These are phyloP conservation scores for Delia radicum DNA, from an alignment of 1,140 invertebrate genomes.

Conservation along the genomic window DNA sequence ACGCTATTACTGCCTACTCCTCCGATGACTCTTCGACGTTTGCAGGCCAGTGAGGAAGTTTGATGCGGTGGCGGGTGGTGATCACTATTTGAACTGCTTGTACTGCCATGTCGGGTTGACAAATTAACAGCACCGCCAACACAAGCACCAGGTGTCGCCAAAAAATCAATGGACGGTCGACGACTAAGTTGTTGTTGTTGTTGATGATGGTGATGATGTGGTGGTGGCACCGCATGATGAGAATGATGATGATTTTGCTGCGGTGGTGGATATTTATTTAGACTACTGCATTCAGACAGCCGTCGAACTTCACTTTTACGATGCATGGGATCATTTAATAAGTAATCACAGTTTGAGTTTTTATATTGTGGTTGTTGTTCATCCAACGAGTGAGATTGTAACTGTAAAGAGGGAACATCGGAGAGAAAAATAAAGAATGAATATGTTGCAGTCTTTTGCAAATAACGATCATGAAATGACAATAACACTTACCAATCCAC, in stretches of 20 bases:
- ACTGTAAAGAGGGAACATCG: slow-evolving; percentile 20
- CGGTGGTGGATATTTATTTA: slow-evolving; percentile 28
- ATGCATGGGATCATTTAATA: slow-evolving; percentile 48
- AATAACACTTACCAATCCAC: slow-evolving; percentile 39
- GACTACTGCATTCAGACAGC: slow-evolving; percentile 39
- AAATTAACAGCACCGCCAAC: slow-evolving; percentile 33
- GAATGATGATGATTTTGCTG: slow-evolving; percentile 24
- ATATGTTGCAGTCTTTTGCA: too few species aligned
- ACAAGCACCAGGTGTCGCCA: slow-evolving; percentile 38
- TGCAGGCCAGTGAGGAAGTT: slow-evolving; percentile 24
- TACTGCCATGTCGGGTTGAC: slow-evolving; percentile 41
- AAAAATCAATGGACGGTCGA: slow-evolving; percentile 53
- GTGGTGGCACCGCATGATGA: slow-evolving; percentile 26
- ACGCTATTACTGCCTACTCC: background rate
- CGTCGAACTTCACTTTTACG: slow-evolving; percentile 49
- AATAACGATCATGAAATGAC: background rate
- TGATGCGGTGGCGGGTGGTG: slow-evolving; percentile 23
- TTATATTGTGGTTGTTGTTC: slow-evolving; percentile 30
- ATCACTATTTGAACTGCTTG: slow-evolving; percentile 30
- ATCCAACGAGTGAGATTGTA: slow-evolving; percentile 34
- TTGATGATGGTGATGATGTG: slow-evolving; percentile 30
- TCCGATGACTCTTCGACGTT: slow-evolving; percentile 25
- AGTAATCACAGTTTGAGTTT: slow-evolving; percentile 55
- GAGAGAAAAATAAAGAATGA: background rate
- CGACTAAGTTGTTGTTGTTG: slow-evolving; percentile 44